A percentile compares a stretch with the other conserved stretches of the same genome.
phyloP scores from a whole-genome alignment of 2,888 invertebrate genomes.

The Esperia sulphurella region DNA sequence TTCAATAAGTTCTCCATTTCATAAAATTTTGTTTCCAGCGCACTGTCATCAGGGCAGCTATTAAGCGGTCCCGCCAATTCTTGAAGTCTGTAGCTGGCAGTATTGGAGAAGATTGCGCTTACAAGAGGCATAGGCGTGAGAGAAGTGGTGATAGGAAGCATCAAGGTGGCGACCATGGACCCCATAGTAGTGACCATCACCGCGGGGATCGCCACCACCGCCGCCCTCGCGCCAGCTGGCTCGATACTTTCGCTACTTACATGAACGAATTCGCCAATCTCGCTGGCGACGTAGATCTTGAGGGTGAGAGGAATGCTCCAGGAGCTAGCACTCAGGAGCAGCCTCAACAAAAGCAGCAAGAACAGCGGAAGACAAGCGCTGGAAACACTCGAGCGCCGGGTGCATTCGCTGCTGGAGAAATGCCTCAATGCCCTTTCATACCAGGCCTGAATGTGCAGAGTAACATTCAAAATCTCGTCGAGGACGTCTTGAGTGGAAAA shows the following conservation, averaged over 20 bases:
- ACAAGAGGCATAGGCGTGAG: constrained; percentile 43
- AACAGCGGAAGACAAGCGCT: constrained; percentile 16
- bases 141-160: constrained; percentile 36
- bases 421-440: constrained; percentile 8
- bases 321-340: neutral
- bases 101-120: constrained; percentile 33
- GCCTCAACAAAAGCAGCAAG: constrained; percentile 17
- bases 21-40: constrained; percentile 33
- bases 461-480: constrained; percentile 26
- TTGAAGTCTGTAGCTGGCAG: constrained; percentile 42
- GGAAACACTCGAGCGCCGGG: constrained; percentile 15
- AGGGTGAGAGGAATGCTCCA: constrained; percentile 22
- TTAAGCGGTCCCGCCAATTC: constrained; percentile 60
- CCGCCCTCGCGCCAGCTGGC: constrained; percentile 53
- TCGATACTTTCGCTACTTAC: constrained; percentile 67
- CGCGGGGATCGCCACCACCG: constrained; percentile 34
- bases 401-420: constrained; percentile 7
- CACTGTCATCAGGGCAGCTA: constrained; percentile 48
- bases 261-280: constrained; percentile 77
- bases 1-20: neutral
- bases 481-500: constrained; percentile 18
- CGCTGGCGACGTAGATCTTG: constrained; percentile 54
- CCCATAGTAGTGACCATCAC: constrained; percentile 21
- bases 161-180: constrained; percentile 21
- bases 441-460: constrained; percentile 17